phyloP scores from a whole-genome alignment of 2,797 vertebrate species.

The Pachyuromys duprasi region DNA sequence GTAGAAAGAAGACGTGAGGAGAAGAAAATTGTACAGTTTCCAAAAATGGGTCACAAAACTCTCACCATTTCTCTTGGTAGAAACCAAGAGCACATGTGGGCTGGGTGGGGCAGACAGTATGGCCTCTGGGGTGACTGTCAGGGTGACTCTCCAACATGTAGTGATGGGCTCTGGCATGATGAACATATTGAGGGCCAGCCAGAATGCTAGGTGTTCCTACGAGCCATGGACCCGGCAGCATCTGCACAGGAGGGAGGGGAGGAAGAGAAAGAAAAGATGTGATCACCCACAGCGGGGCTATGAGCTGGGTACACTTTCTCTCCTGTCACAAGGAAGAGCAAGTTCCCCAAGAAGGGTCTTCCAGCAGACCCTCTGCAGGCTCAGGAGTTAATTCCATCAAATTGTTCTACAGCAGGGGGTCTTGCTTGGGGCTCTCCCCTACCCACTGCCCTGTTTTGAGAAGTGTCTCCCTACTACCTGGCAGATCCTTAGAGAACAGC shows the following conservation, averaged over 20 bases:
- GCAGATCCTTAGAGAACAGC: background rate
- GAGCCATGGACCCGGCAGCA: rapidly evolving
- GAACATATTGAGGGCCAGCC: no score
- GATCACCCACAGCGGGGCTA: background rate
- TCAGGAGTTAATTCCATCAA: background rate
- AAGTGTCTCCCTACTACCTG: background rate
- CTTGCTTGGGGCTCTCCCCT: background rate
- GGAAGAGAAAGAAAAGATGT: background rate
- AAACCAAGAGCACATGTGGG: rapidly evolving
- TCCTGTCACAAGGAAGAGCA: background rate
- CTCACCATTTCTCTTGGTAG: background rate
- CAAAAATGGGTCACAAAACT: background rate
- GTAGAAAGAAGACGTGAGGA: background rate
- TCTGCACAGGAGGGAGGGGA: background rate
- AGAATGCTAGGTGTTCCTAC: background rate
- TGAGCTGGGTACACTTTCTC: background rate
- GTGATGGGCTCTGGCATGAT: background rate
- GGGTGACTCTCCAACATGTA: background rate
- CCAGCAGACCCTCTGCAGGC: background rate
- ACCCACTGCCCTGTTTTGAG: background rate
- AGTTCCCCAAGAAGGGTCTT: background rate
- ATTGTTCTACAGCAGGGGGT: rapidly evolving
- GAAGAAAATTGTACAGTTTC: background rate
- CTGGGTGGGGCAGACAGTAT: background rate
- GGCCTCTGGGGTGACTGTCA: background rate